Base-by-base conservation (phyloP, 2,113 vertebrate genomes). In the Hippocampus comes region DNA sequence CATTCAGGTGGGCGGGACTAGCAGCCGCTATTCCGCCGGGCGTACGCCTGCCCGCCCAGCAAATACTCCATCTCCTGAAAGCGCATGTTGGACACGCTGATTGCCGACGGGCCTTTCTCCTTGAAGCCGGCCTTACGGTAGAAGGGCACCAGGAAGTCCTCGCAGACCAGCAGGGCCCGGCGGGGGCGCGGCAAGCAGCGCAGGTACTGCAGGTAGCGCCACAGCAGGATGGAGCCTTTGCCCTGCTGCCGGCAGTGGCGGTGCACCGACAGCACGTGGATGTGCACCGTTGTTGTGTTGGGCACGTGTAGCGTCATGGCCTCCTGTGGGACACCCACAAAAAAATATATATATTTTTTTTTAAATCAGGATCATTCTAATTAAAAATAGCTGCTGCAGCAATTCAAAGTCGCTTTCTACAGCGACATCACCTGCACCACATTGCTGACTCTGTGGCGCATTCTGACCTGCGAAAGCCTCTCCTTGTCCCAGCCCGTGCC, bases 161-260 rank as follows among this genome's bases (percentile, higher is more conserved):
- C 92, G 7, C 93, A 94, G 25, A 94, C 88, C 55, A 94, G 91
- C 79, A 94, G 85, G 14, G 91, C 91, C 20, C 93, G 67, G 2
- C 83, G 91, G 55, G 89, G 80, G 23, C 88, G 84, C 0, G 89
- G 86, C 17, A 92, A 46, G 34, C 91, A 92, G 65, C 89, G 87
- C 71, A 94, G 78, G 78, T 93, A 89, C 86, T 93, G 93, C 82
- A 94, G 57, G 83, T 94, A 94, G 38, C 92, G 91, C 93, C 93
- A 94, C 77, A 94, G 74, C 51, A 94, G 86, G 74, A 93, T 87
- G 68, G 93, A 93, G 67, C 93, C 93, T 49, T 92, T 94, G 46
- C 93, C 93, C 59, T 94, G 92, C 83, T 93, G 93, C 5, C 93
- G 91, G 74, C 92, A 93, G 71, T 90, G 91, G 11, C 90, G 92